phyloP scores from a whole-genome alignment of 1,140 invertebrate species.

The Oryctes rhinoceros region DNA sequence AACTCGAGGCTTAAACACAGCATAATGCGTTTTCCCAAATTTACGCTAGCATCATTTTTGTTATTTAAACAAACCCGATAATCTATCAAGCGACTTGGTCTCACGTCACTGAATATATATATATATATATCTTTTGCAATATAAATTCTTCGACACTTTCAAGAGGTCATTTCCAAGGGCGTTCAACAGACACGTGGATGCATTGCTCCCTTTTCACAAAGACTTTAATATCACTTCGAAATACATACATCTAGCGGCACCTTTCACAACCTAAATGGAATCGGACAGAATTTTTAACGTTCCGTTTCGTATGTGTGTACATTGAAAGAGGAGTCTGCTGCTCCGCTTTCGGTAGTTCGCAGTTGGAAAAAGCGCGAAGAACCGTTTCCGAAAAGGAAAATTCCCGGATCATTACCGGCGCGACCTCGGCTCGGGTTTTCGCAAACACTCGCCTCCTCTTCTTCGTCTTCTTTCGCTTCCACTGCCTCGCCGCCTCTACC shows the following conservation, averaged over 20 bases:
- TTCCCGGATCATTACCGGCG: slow-evolving; percentile 32
- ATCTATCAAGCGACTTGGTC: no score
- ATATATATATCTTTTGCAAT: no score
- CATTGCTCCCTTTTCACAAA: slow-evolving; percentile 1
- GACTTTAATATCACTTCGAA: neutral
- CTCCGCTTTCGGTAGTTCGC: neutral
- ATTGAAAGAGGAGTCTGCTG: neutral
- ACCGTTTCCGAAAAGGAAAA: slow-evolving; percentile 8
- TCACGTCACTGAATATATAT: no score
- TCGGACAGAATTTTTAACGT: slow-evolving; percentile 6
- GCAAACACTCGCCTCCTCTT: neutral
- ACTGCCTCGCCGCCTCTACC: neutral
- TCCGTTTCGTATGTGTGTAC: neutral
- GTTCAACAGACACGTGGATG: neutral
- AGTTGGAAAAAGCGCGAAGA: neutral
- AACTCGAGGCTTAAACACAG: no score
- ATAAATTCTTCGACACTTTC: neutral
- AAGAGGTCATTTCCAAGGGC: slow-evolving; percentile 4
- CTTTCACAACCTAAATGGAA: slow-evolving; percentile 2
- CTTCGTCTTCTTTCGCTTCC: neutral
- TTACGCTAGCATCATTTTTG: no score
- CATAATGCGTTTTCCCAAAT: no score
- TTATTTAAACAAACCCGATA: no score
- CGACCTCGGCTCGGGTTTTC: slow-evolving; percentile 4
- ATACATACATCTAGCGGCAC: slow-evolving; percentile 9